Base-by-base conservation (phyloP, 2,888 invertebrate species). In the Lysandra bellargus region DNA sequence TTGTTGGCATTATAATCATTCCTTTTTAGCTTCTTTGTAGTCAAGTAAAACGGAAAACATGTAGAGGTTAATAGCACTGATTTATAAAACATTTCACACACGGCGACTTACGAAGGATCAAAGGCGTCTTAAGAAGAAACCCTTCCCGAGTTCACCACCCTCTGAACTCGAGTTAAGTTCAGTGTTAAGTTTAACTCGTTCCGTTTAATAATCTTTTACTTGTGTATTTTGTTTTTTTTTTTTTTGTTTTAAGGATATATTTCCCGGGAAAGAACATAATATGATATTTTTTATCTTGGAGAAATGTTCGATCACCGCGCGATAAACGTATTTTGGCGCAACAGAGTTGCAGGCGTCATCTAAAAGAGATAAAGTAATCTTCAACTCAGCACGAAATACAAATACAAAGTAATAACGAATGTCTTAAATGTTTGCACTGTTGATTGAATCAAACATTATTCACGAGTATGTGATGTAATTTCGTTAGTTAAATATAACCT, bases 101-200 rank as follows among this genome's bases (percentile, higher is more conserved):
- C 30, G 69, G 23, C 23, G 23, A n/a, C 64, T 64, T 9, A 64
- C 30, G 3, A 23, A 64, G 23, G 64, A 64, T 64, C 64, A 64
- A 64, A 64, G 23, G 23, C 6, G 23, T 61, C 61, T 30, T 23
- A 61, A 60, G 23, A 9, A 2, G 64, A 64, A 69, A 69, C 30
- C 69, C 61, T 69, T 30, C 33, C 30, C 69, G 69, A 69, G 14
- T 30, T 69, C 69, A 69, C 30, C 12, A 33, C 33, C 33, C 69
- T 64, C 23, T 64, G 69, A 33, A 69, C 69, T 33, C 69, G 9
- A 33, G 30, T 69, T 69, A 33, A 33, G 69, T 69, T 33, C 69
- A 69, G 12, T 69, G 69, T 69, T 69, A 69, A 69, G 33, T 33
- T 69, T 33, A 69, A 69, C 69, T 69, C 69, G 23, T 33, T 14